phyloP scores from a whole-genome alignment of 1,140 invertebrate genomes.

The Elymnias hypermnestra region DNA sequence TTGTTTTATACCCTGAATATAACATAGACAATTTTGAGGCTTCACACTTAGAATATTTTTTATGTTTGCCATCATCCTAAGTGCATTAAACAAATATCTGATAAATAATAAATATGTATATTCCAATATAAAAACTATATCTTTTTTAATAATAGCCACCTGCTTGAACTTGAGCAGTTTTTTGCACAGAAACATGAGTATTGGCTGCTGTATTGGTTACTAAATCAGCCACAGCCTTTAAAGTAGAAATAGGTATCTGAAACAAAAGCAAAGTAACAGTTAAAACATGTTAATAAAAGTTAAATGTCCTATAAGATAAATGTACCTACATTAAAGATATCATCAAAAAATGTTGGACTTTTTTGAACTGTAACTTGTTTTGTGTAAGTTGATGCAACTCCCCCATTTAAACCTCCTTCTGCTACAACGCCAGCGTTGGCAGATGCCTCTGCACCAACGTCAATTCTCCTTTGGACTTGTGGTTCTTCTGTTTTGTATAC shows the following conservation, averaged over 20 bases:
- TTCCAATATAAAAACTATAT: neutral
- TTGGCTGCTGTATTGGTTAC: conserved; percentile 53
- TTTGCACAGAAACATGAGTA: conserved; percentile 57
- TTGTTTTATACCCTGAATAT: neutral
- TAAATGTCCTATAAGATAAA: too few relatives aligned
- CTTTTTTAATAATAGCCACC: conserved; percentile 37
- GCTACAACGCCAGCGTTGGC: conserved; percentile 26
- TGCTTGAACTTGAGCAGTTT: conserved; percentile 52
- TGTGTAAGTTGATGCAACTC: conserved; percentile 27
- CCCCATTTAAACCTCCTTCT: conserved; percentile 23
- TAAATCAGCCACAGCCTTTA: conserved; percentile 58
- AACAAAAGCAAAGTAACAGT: conserved; percentile 17
- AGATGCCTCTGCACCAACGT: conserved; percentile 37
- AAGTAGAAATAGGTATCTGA: conserved; percentile 63
- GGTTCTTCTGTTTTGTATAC: conserved; percentile 28
- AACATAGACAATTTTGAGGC: too few relatives aligned
- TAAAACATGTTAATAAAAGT: neutral
- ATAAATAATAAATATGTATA: too few relatives aligned
- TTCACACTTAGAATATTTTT: too few relatives aligned
- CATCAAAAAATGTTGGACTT: conserved; percentile 55
- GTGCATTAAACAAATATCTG: conserved; percentile 3
- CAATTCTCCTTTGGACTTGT: conserved; percentile 46
- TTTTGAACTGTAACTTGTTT: conserved; percentile 45
- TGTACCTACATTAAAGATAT: conserved; percentile 60
- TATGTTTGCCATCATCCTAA: too few relatives aligned